A percentile compares a stretch with the other conserved stretches of the same genome.
These are phyloP conservation scores for Aspidiotus rigidus DNA, from an alignment of 2,888 invertebrate species.

Conservation along the genomic window DNA sequence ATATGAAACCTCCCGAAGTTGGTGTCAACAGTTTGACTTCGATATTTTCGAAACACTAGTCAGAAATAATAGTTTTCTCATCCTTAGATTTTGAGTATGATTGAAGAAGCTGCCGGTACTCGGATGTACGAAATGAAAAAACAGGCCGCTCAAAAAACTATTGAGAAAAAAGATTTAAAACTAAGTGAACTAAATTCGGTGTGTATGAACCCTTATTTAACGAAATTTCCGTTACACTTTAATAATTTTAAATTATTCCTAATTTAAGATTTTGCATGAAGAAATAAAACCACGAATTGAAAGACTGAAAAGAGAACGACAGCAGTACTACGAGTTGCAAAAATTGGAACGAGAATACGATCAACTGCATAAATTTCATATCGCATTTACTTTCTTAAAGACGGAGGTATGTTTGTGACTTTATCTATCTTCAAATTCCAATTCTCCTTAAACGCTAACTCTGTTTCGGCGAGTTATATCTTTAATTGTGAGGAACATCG, in stretches of 20 bases:
- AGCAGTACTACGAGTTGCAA: slow-evolving; percentile 78
- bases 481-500: too few relatives aligned
- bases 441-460: too few relatives aligned
- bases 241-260: slow-evolving; percentile 25
- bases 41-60: not conserved
- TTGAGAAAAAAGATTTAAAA: slow-evolving; percentile 87
- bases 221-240: not conserved
- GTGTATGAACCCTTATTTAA: slow-evolving; percentile 40
- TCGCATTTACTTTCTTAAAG: slow-evolving; percentile 61
- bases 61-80: not conserved
- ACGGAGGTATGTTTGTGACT: slow-evolving; percentile 43
- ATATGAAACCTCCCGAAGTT: slow-evolving; percentile 96
- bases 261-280: slow-evolving; percentile 57
- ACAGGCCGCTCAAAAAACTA: slow-evolving; percentile 70
- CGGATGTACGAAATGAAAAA: slow-evolving; percentile 93
- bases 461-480: too few relatives aligned
- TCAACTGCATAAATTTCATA: slow-evolving; percentile 61
- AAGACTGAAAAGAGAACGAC: slow-evolving; percentile 73
- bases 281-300: slow-evolving; percentile 84
- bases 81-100: slow-evolving; percentile 77
- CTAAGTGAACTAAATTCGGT: slow-evolving; percentile 75
- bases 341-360: slow-evolving; percentile 75
- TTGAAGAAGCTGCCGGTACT: slow-evolving; percentile 98
- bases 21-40: slow-evolving; percentile 36
- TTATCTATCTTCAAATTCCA: not conserved